Evolutionary conservation across 2,113 vertebrate genomes (phyloP), one percentile per base, ranked within the genome.

Genomic region (Motacilla alba): DNA sequence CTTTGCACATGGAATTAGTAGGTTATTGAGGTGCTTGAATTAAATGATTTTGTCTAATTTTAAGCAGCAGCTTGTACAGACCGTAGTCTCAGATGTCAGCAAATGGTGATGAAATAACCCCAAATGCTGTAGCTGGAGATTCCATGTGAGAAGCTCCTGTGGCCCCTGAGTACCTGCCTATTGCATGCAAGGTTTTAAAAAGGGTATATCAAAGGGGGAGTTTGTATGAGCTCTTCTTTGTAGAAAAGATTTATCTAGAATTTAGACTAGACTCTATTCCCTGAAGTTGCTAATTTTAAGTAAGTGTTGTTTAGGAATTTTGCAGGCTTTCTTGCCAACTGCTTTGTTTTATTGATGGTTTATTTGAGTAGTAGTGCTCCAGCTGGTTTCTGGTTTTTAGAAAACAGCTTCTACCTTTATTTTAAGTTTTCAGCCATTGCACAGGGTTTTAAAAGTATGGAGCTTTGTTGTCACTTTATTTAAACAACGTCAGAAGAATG

Each of bases 41-140:
- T 31, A 22, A 35, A 70, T 79, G 35, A 73, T 69, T 67, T 72
- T 91, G 9, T 41, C 9, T 70, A 35, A 52, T 16, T 79, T 91
- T 58, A 85, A 31, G 53, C 26, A 83, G 28, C 27, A 79, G 37
- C 28, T 87, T 79, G 15, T 78, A 31, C 39, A 79, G 28, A n/a
- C 15, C 0, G 0, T 49, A 19, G 8, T 64, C 23, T 58, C 18
- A 44, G 46, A 44, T 0, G 0, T 35, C 31, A 72, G 0, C 9
- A 78, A 68, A 66, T 24, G 17, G 3, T 1, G 2, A 4, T 75
- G n/a, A 44, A 80, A 55, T 87, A 43, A 53, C 30, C 16, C 20
- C 11, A 3, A 22, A 55, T 87, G 8, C 23, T 83, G 50, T 53
- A 27, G 49, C 27, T 64, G 47, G 44, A 79, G 49, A 55, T 78